These are phyloP conservation scores for Bos indicus DNA, from an alignment of 2,113 vertebrate species.

Conservation along the genomic window DNA sequence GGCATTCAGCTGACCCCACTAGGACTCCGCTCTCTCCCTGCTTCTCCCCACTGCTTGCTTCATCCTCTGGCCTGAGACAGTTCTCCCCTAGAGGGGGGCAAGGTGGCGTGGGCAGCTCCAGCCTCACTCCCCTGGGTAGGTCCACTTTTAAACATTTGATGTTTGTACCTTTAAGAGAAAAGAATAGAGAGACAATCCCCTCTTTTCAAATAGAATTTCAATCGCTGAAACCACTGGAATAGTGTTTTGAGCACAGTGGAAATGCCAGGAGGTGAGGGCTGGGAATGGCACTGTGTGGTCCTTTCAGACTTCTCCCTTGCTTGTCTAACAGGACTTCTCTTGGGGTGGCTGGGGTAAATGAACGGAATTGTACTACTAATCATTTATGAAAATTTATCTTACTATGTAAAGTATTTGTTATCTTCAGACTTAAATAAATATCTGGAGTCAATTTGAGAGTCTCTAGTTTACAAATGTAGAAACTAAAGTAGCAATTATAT, in stretches of 20 bases:
- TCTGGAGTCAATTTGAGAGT: background rate
- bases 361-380: background rate
- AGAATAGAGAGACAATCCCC: background rate
- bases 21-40: too few species aligned
- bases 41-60: too few species aligned
- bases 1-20: rapidly evolving
- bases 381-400: background rate
- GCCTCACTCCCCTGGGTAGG: background rate
- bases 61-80: background rate
- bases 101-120: background rate
- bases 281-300: background rate
- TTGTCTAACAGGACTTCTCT: background rate
- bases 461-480: background rate
- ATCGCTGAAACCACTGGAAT: background rate
- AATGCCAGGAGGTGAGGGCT: background rate
- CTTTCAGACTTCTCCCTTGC: background rate
- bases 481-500: background rate
- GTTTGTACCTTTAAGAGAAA: background rate
- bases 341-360: background rate
- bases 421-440: background rate
- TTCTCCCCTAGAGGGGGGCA: rapidly evolving
- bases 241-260: background rate
- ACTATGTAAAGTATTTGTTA: background rate
- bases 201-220: background rate
- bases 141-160: background rate